Percentiles rank a stretch among this genome's conserved stretches.
phyloP scores from a whole-genome alignment of 2,797 vertebrate genomes.

The Avahi laniger region DNA sequence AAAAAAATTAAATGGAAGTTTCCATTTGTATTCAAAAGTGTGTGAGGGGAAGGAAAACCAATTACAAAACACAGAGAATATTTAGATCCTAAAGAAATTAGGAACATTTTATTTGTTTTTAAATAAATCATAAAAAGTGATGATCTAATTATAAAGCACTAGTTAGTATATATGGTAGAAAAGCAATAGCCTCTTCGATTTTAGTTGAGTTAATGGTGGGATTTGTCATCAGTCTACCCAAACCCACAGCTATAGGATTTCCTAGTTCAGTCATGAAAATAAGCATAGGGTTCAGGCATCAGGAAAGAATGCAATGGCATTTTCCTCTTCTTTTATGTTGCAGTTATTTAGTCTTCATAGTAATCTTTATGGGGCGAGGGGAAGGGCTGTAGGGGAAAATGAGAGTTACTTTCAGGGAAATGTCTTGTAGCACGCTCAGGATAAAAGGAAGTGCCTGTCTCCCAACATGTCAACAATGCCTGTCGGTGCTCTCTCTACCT shows the following conservation, averaged over 20 bases:
- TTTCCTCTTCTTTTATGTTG: not conserved
- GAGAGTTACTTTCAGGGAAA: not conserved
- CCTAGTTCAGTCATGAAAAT: not conserved
- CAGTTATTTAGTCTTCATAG: not conserved
- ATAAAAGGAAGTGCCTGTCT: not conserved
- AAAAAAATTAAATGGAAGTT: not conserved
- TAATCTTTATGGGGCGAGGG: not conserved
- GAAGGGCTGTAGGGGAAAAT: not conserved
- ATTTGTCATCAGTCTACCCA: not conserved
- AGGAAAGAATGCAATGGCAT: not conserved
- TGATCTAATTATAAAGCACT: not conserved
- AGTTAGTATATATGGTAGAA: not conserved
- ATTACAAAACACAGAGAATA: not conserved
- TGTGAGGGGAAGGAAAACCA: not conserved
- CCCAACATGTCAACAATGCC: not conserved
- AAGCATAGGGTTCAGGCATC: not conserved
- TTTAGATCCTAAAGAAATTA: conserved; percentile 5
- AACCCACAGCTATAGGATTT: not conserved
- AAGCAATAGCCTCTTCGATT: not conserved
- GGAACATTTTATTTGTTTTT: not conserved
- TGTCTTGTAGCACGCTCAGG: not conserved
- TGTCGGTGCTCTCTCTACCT: not conserved
- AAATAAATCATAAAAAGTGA: not conserved
- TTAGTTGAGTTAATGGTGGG: not conserved
- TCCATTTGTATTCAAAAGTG: not conserved